Evolutionary conservation across 2,113 vertebrate genomes (phyloP).

Genomic region (Forbesichthys agassizii): DNA sequence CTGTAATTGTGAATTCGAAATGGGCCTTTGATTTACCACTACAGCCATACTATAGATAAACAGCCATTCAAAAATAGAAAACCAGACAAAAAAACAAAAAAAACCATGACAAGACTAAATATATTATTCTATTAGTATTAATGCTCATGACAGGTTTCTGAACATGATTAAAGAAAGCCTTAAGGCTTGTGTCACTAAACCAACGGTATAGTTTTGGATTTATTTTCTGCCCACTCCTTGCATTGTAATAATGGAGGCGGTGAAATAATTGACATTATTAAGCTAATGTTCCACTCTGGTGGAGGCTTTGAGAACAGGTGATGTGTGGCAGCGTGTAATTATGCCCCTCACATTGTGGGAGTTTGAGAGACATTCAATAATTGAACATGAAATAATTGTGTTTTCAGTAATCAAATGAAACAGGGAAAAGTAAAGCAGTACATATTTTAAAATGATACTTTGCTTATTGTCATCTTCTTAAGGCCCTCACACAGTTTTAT

Average conservation of each 20-base stretch:
- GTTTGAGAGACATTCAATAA: slow-evolving; percentile 62
- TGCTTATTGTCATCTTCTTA: not conserved
- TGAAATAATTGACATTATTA: slow-evolving; percentile 77
- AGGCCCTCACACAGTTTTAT: slow-evolving; percentile 7
- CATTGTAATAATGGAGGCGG: slow-evolving; percentile 68
- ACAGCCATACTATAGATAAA: too few relatives aligned
- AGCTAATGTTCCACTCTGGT: slow-evolving; percentile 69
- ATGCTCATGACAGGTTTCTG: slow-evolving; percentile 65
- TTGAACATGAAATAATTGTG: slow-evolving; percentile 66
- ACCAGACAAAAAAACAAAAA: too few relatives aligned
- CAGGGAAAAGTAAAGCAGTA: slow-evolving; percentile 36
- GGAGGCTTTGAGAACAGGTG: slow-evolving; percentile 55
- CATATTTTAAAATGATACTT: slow-evolving; percentile 28
- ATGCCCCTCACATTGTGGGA: slow-evolving; percentile 46
- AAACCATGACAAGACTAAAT: too few relatives aligned
- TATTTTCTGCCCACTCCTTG: slow-evolving; percentile 62
- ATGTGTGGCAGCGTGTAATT: slow-evolving; percentile 59
- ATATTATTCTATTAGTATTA: slow-evolving; percentile 47
- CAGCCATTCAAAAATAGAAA: too few relatives aligned
- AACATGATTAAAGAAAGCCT: slow-evolving; percentile 59
- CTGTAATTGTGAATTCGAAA: not conserved
- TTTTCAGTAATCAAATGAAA: slow-evolving; percentile 59
- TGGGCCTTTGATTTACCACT: not conserved
- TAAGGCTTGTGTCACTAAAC: slow-evolving; percentile 51
- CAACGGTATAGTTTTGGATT: slow-evolving; percentile 55